Conservation (phyloP, 2,888 invertebrate species). For the Dynastes maya region DNA sequence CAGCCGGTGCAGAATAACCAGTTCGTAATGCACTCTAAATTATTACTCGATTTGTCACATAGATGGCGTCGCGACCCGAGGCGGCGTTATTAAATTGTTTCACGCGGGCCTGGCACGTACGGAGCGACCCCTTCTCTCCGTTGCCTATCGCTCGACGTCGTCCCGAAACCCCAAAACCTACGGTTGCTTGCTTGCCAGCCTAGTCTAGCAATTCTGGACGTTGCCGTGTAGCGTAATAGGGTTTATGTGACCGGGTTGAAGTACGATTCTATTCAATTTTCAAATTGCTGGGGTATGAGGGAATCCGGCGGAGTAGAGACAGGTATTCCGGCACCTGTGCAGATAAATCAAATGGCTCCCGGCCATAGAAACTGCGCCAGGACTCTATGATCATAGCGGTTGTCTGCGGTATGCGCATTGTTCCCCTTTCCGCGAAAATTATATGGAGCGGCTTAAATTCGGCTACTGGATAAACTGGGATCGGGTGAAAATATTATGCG, state of each 20-base stretch:
- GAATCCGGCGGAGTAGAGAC: constrained; percentile 29
- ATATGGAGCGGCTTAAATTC: no score
- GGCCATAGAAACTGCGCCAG: constrained; percentile 39
- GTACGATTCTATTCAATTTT: constrained; percentile 44
- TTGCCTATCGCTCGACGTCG: neutral
- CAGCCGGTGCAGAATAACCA: constrained; percentile 29
- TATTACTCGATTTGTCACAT: constrained; percentile 44
- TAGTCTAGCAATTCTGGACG: neutral
- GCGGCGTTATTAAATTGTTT: constrained; percentile 44
- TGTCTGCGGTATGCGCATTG: constrained; percentile 29
- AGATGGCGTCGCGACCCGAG: constrained; percentile 29
- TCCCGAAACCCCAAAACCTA: neutral
- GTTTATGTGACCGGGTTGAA: neutral
- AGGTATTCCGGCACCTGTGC: constrained; percentile 38
- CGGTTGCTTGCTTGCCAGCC: constrained; percentile 7
- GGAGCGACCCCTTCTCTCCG: neutral
- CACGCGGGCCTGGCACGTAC: constrained; percentile 33
- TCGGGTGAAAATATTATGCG: no score
- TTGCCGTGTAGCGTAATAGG: neutral
- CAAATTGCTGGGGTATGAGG: constrained; percentile 18
- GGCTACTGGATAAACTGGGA: no score
- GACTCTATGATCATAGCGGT: neutral
- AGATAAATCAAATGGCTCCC: constrained; percentile 31
- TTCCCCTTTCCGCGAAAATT: neutral
- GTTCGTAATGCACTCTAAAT: constrained; percentile 44